Evolutionary conservation across 2,888 invertebrate species (phyloP).

Genomic region (Stictocephala bisonia): DNA sequence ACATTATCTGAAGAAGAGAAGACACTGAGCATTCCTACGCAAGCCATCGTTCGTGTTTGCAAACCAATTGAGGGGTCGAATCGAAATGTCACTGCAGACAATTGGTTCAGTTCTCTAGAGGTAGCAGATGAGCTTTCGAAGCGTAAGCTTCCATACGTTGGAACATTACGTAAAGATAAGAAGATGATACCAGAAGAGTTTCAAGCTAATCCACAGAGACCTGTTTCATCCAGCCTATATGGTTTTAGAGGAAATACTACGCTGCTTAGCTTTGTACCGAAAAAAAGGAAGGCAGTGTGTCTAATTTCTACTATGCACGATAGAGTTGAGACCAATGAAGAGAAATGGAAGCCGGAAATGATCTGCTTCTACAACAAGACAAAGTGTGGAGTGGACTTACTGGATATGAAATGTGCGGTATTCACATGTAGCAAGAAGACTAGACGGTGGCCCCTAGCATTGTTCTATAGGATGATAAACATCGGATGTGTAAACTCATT

Average conservation of each 20-base stretch:
- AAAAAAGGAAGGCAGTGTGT: conserved; percentile 47
- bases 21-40: conserved; percentile 58
- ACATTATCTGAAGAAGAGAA: conserved; percentile 56
- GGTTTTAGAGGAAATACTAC: conserved; percentile 49
- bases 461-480: no score
- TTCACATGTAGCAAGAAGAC: no score
- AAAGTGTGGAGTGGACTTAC: conserved; percentile 28
- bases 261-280: conserved; percentile 45
- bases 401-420: conserved; percentile 27
- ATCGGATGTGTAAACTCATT: no score
- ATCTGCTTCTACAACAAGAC: conserved; percentile 14
- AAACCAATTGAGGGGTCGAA: conserved; percentile 58
- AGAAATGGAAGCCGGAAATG: conserved; percentile 30
- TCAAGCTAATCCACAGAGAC: conserved; percentile 23
- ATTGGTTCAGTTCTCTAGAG: conserved; percentile 61
- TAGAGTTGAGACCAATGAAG: background rate
- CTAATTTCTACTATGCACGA: conserved; percentile 47
- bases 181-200: conserved; percentile 48
- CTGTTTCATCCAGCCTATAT: conserved; percentile 37
- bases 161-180: conserved; percentile 48
- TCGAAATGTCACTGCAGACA: conserved; percentile 61
- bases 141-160: conserved; percentile 43
- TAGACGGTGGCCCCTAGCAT: no score
- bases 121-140: conserved; percentile 53
- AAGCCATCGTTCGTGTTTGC: conserved; percentile 57